Percentiles rank a stretch among this genome's conserved stretches.
phyloP scores from a whole-genome alignment of 2,888 invertebrate genomes.

The Leptinotarsa haldemani region DNA sequence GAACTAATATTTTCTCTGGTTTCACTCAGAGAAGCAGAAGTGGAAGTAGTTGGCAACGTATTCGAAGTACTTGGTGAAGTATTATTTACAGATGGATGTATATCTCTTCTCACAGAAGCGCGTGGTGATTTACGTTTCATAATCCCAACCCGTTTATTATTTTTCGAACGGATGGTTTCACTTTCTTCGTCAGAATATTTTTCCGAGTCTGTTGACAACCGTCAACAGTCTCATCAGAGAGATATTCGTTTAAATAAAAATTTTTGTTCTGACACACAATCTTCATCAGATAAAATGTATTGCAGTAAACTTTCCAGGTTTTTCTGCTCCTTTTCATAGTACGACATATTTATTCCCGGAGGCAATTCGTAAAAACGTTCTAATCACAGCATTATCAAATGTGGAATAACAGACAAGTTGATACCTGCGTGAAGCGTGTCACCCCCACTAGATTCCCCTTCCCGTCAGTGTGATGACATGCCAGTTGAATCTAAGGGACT shows the following conservation, averaged over 20 bases:
- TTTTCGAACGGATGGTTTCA: not conserved
- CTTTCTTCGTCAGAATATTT: too few species aligned
- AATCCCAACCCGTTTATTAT: not conserved
- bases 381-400: not conserved
- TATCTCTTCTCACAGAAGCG: not conserved
- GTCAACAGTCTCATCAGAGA: too few species aligned
- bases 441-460: not conserved
- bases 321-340: conserved; percentile 3
- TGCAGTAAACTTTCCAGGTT: not conserved
- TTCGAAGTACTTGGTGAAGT: not conserved
- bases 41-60: not conserved
- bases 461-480: not conserved
- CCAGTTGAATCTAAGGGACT: not conserved
- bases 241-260: not conserved
- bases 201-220: too few species aligned
- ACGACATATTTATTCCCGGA: conserved; percentile 1
- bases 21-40: not conserved
- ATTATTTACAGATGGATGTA: not conserved
- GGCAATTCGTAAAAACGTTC: not conserved
- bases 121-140: not conserved
- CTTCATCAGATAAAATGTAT: not conserved
- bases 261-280: not conserved
- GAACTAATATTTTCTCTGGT: not conserved
- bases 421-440: not conserved
- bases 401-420: not conserved